phyloP scores from a whole-genome alignment of 1,140 invertebrate species.

The Aricia agestis region DNA sequence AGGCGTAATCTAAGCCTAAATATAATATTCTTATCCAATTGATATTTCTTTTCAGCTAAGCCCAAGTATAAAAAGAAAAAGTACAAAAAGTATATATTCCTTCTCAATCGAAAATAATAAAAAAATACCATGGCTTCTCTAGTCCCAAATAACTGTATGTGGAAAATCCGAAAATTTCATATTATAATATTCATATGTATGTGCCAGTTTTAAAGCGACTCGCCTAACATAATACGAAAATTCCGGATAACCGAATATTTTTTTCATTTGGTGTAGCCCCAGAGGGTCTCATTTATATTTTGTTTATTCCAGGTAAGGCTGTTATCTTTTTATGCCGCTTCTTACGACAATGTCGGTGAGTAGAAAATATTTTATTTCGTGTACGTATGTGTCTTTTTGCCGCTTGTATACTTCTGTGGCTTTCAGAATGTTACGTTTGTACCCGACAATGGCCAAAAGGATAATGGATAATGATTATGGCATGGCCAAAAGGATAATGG shows the following conservation, averaged over 20 bases:
- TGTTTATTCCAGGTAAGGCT: constrained; percentile 2
- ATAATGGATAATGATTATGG: too few relatives aligned
- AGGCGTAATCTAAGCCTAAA: too few relatives aligned
- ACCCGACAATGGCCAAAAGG: too few relatives aligned
- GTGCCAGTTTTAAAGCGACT: not conserved
- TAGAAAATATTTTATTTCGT: not conserved
- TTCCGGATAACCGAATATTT: not conserved
- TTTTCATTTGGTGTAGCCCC: not conserved
- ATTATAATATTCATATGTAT: not conserved
- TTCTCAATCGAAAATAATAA: too few relatives aligned
- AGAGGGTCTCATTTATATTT: constrained; percentile 1
- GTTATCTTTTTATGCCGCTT: not conserved
- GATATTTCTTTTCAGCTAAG: too few relatives aligned
- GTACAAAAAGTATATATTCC: too few relatives aligned
- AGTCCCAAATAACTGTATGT: too few relatives aligned
- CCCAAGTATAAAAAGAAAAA: too few relatives aligned
- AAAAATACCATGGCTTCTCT: not conserved
- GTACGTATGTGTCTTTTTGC: not conserved
- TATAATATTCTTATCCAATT: too few relatives aligned
- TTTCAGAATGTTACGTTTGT: too few relatives aligned
- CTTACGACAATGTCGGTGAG: not conserved
- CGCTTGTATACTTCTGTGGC: too few relatives aligned
- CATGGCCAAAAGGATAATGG: too few relatives aligned
- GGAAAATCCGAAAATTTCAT: not conserved
- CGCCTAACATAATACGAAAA: not conserved